A percentile compares a stretch with the other conserved stretches of the same genome.
phyloP scores from a whole-genome alignment of 2,113 vertebrate genomes.

The Paramormyrops kingsleyae region DNA sequence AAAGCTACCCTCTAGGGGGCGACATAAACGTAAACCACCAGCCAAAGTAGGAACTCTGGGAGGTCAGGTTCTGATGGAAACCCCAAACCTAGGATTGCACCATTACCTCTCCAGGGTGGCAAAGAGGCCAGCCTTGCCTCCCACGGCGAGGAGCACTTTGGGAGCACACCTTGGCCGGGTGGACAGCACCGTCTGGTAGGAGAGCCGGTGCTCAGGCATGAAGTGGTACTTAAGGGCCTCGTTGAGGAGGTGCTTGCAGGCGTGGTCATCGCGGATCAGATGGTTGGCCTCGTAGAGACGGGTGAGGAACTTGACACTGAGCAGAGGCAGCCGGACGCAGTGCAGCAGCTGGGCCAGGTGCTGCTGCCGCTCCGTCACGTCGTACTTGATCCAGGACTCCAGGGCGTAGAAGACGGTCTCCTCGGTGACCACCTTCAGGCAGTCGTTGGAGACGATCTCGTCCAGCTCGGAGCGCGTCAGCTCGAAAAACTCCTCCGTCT shows the following conservation, averaged over 20 bases:
- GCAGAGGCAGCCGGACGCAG: constrained; percentile 85
- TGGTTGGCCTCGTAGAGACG: constrained; percentile 96
- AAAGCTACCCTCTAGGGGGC: not conserved
- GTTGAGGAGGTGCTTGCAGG: constrained; percentile 93
- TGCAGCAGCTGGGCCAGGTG: constrained; percentile 86
- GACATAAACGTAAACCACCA: not conserved
- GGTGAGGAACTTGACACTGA: constrained; percentile 95
- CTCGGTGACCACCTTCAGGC: constrained; percentile 88
- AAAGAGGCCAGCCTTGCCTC: constrained; percentile 93
- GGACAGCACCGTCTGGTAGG: constrained; percentile 85
- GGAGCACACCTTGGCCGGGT: constrained; percentile 87
- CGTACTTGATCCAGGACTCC: constrained; percentile 95
- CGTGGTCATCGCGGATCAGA: constrained; percentile 91
- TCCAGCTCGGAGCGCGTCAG: constrained; percentile 84
- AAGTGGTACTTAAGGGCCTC: constrained; percentile 98
- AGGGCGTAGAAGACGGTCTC: constrained; percentile 91
- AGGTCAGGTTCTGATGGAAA: not conserved
- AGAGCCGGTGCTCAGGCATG: constrained; percentile 95
- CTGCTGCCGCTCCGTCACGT: constrained; percentile 86
- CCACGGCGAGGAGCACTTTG: constrained; percentile 91
- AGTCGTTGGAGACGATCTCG: constrained; percentile 94
- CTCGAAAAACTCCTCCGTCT: constrained; percentile 93
- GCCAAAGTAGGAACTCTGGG: not conserved
- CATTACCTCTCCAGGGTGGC: constrained; percentile 89
- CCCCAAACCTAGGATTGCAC: not conserved